Conservation (phyloP, 2,797 vertebrate species). For the Rhabdomys pumilio region DNA sequence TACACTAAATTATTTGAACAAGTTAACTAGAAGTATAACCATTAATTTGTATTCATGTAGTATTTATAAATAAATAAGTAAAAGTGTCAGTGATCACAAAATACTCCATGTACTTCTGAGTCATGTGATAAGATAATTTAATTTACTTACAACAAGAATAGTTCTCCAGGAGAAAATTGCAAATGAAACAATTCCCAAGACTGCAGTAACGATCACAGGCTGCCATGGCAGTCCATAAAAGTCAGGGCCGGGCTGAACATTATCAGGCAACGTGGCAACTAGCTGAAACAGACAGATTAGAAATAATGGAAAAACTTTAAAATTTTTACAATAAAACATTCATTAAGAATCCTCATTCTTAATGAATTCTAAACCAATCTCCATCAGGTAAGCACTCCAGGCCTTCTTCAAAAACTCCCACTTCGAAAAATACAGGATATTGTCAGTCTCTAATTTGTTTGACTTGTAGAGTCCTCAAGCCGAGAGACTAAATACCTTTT, state of each 20-base stretch:
- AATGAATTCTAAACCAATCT: constrained; percentile 12
- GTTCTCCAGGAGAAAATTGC: constrained; percentile 95
- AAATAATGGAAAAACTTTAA: constrained; percentile 45
- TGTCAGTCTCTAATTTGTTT: not conserved
- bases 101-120: not conserved
- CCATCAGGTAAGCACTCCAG: not conserved
- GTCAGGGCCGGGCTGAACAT: constrained; percentile 94
- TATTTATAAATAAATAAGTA: constrained; percentile 27
- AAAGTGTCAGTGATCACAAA: constrained; percentile 23
- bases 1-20: constrained; percentile 35
- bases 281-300: constrained; percentile 89
- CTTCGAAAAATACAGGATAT: not conserved
- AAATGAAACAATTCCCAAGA: constrained; percentile 93
- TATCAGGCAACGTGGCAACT: constrained; percentile 93
- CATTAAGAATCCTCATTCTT: not conserved
- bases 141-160: constrained; percentile 93
- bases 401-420: not conserved
- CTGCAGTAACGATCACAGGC: constrained; percentile 91
- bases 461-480: not conserved
- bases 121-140: constrained; percentile 28
- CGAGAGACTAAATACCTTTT: not conserved
- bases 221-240: constrained; percentile 96
- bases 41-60: not conserved
- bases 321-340: not conserved
- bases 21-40: not conserved